Evolutionary conservation across 2,888 invertebrate species (phyloP).

Genomic region (Sicus ferrugineus): DNA sequence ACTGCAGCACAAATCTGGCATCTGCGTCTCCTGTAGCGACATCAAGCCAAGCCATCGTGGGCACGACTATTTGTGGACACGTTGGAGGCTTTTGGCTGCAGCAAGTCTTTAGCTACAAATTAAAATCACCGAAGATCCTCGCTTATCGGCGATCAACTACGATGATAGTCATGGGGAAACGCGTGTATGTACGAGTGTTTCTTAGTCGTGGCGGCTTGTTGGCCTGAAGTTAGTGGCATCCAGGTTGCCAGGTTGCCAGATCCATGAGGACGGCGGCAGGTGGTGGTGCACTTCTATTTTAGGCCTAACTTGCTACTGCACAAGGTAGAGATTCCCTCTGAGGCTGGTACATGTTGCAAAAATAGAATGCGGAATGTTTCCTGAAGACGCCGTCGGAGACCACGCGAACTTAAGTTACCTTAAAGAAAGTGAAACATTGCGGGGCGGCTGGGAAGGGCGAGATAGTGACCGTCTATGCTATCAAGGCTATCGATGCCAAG

Average conservation of each 20-base stretch:
- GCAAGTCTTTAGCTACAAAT: not conserved
- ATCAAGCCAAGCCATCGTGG: not conserved
- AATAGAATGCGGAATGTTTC: not conserved
- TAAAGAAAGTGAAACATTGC: too few species aligned
- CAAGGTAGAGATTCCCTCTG: not conserved
- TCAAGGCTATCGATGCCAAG: too few species aligned
- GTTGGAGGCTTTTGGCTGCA: not conserved
- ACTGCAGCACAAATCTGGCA: too few species aligned
- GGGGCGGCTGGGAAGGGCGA: too few species aligned
- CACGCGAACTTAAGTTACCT: too few species aligned
- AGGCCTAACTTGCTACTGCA: not conserved
- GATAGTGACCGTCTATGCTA: too few species aligned
- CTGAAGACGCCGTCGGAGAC: too few species aligned
- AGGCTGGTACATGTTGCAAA: not conserved
- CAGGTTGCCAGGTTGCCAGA: not conserved
- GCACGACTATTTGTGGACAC: not conserved
- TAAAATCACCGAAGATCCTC: not conserved
- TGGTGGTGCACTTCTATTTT: constrained; percentile 7
- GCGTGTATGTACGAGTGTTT: too few species aligned
- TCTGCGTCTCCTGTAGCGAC: too few species aligned
- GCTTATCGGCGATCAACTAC: not conserved
- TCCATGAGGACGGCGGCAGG: not conserved
- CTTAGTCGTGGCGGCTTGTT: too few species aligned
- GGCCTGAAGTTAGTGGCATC: too few species aligned
- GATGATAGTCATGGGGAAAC: not conserved